Conservation (phyloP, 2,888 invertebrate genomes). For the Acrobasis suavella region DNA sequence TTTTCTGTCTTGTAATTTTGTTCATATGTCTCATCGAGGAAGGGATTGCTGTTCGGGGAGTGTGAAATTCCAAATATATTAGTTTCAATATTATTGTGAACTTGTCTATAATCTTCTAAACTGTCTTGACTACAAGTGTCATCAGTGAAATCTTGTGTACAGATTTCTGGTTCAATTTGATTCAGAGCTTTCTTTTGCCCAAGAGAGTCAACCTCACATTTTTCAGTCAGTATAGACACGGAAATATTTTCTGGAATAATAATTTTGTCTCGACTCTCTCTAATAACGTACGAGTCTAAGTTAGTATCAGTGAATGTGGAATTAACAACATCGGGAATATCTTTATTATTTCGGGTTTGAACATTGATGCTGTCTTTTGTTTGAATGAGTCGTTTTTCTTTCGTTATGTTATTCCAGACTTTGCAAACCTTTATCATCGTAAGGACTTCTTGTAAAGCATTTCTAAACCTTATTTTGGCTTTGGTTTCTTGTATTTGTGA, state of each 20-base stretch:
- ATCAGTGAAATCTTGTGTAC: conserved; percentile 31
- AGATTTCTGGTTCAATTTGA: conserved; percentile 28
- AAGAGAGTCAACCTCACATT: conserved; percentile 38
- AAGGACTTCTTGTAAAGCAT: conserved; percentile 54
- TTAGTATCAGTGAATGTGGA: conserved; percentile 64
- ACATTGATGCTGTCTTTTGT: conserved; percentile 33
- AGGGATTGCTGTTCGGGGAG: conserved; percentile 60
- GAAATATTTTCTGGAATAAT: conserved; percentile 70
- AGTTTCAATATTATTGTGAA: conserved; percentile 48
- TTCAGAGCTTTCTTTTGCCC: conserved; percentile 27
- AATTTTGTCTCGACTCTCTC: conserved; percentile 56
- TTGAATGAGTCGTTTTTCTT: conserved; percentile 38
- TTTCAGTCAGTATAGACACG: conserved; percentile 64
- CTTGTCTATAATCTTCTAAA: conserved; percentile 43
- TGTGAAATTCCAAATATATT: conserved; percentile 46
- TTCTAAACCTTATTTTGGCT: conserved; percentile 49
- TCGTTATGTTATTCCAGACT: conserved; percentile 46
- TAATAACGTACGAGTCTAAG: conserved; percentile 45
- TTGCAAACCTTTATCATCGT: conserved; percentile 63
- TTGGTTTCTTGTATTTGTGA: conserved; percentile 25
- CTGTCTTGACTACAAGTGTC: conserved; percentile 36
- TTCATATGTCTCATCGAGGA: conserved; percentile 54
- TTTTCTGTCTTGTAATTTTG: conserved; percentile 56
- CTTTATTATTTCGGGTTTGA: conserved; percentile 47
- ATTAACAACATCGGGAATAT: conserved; percentile 74